Base-by-base conservation (phyloP, 2,888 invertebrate genomes). In the Pomacea canaliculata region DNA sequence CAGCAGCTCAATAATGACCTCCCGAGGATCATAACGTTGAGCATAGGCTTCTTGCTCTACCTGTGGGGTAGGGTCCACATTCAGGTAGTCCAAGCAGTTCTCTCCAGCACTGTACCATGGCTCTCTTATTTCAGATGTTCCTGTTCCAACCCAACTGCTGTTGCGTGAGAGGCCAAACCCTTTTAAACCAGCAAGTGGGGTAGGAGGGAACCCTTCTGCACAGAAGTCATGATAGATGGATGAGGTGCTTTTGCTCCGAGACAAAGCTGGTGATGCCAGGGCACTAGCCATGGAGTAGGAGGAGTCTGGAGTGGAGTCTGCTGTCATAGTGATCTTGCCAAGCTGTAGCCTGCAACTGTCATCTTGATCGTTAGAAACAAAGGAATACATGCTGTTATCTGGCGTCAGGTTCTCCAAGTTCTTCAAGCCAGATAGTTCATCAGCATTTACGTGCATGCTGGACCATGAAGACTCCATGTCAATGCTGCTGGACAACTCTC, bases 71-170 rank as follows among this genome's bases (percentile, higher is more conserved):
- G 79, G 77, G 56, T 79, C 79, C 7, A 79, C 68, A 71, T 77
- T 78, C n/a, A 79, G 72, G 75, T 81, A 82, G n/a, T 80, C 79
- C 18, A 78, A 27, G 23, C 77, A 76, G 10, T 76, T 76, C 56
- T 81, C 81, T 48, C 76, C 37, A 37, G 49, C 49, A 67, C 12
- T 37, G 16, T 74, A 49, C 74, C 71, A 60, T 13, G 66, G 63
- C 37, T 59, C 60, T 9, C 73, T 70, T 8, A 69, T 19, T n/a
- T 66, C 73, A 70, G 69, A 63, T 56, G 51, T 56, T 71, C 73
- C 69, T n/a, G 49, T 76, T 71, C 73, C 69, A 37, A 62, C 23
- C 74, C 74, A 74, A 60, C 74, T 74, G 69, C 62, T 56, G 63
- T 69, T 69, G 4, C 62, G 48, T 1, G 74, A 73, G 48, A 74